These are phyloP conservation scores for Corythaeola cristata DNA, from an alignment of 2,113 vertebrate species.

Conservation along the genomic window DNA sequence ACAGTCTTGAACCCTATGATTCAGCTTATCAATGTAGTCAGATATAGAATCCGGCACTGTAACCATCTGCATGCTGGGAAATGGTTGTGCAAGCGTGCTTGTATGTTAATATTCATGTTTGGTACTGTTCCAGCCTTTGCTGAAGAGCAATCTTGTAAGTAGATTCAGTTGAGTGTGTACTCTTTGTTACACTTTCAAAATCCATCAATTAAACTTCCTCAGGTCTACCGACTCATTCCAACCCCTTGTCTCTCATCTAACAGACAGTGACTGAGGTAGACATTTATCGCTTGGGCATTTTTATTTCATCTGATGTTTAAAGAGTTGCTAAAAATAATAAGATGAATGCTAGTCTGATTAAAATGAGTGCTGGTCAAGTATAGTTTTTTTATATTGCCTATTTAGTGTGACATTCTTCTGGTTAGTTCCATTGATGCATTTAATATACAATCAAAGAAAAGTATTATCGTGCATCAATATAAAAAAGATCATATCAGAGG, in stretches of 20 bases:
- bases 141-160: neutral
- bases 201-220: neutral
- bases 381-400: neutral
- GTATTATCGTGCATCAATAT: neutral
- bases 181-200: neutral
- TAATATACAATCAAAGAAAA: neutral
- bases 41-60: neutral
- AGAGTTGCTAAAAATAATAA: conserved; percentile 8
- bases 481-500: neutral
- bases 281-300: neutral
- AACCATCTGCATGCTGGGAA: neutral
- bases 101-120: neutral
- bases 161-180: neutral
- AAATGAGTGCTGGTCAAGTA: conserved; percentile 5
- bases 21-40: neutral
- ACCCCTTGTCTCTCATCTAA: neutral
- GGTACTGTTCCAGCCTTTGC: neutral
- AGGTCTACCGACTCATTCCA: neutral
- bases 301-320: neutral
- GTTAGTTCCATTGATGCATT: neutral
- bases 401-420: neutral
- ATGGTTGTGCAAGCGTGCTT: neutral
- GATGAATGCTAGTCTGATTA: conserved; percentile 14
- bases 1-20: neutral
- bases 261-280: neutral